phyloP scores from a whole-genome alignment of 64 coral and sea anemone species.

The Pocillopora damicornis region DNA sequence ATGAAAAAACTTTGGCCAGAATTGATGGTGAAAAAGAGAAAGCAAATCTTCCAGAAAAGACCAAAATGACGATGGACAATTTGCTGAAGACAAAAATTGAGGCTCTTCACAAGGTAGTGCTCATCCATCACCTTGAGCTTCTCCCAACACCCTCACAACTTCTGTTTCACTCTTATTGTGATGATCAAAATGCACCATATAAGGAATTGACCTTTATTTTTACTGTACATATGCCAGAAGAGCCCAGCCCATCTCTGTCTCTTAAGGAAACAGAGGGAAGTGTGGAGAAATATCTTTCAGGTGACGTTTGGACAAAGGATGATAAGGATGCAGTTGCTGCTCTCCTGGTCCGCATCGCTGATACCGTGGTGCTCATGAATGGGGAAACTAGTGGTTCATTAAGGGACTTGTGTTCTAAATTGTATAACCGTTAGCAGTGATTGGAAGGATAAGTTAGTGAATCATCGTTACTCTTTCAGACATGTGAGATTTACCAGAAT shows the following conservation, averaged over 20 bases:
- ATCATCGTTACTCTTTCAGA: no score
- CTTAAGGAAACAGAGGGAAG: constrained; percentile 58
- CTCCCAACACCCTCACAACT: constrained; percentile 72
- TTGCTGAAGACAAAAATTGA: constrained; percentile 26
- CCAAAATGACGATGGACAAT: constrained; percentile 53
- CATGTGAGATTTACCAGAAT: no score
- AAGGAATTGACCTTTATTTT: constrained; percentile 70
- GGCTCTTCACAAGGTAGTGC: constrained; percentile 36
- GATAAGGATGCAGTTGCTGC: constrained; percentile 55
- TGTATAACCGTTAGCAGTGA: not conserved
- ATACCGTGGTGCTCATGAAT: constrained; percentile 71
- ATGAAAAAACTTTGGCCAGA: constrained; percentile 1
- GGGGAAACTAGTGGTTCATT: constrained; percentile 17
- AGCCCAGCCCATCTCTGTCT: constrained; percentile 41
- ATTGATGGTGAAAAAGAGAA: constrained; percentile 36
- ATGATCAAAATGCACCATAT: constrained; percentile 71
- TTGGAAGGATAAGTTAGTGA: no score
- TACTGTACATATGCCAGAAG: constrained; percentile 73
- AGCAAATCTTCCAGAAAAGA: not conserved
- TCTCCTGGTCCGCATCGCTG: constrained; percentile 73
- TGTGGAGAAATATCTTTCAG: constrained; percentile 58
- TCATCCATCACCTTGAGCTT: constrained; percentile 60
- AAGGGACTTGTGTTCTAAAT: not conserved
- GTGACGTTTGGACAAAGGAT: constrained; percentile 39
- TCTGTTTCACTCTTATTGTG: constrained; percentile 73